phyloP scores from a whole-genome alignment of 2,888 invertebrate species.

The Pristionchus mayeri region DNA sequence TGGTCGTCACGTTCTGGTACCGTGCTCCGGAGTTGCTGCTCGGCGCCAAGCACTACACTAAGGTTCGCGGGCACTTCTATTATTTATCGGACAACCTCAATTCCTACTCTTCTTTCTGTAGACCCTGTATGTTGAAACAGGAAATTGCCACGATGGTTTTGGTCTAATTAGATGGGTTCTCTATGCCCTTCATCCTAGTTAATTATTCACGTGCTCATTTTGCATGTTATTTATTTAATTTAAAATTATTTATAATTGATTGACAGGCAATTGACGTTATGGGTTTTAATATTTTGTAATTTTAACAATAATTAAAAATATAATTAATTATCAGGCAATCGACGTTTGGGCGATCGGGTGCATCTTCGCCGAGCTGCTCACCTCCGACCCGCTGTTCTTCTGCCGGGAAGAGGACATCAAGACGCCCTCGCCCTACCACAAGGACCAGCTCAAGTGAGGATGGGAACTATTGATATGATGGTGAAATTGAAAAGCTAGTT shows the following conservation, averaged over 20 bases:
- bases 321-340: conserved; percentile 71
- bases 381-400: conserved; percentile 98
- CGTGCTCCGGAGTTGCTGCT: conserved; percentile 89
- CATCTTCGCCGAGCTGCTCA: conserved; percentile 98
- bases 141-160: not conserved
- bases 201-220: no score
- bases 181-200: no score
- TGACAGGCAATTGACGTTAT: no score
- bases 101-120: no score
- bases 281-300: no score
- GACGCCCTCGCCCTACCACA: conserved; percentile 97
- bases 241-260: no score
- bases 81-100: no score
- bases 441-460: conserved; percentile 88
- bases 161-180: no score
- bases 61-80: conserved; percentile 58
- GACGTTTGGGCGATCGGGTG: conserved; percentile 81
- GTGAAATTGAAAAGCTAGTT: no score
- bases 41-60: conserved; percentile 77
- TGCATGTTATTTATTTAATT: no score
- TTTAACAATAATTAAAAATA: no score
- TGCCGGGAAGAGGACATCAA: conserved; percentile 99
- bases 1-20: conserved; percentile 99
- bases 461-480: no score
- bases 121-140: not conserved